phyloP scores from a whole-genome alignment of 2,888 invertebrate species.

The Heliconius erato region DNA sequence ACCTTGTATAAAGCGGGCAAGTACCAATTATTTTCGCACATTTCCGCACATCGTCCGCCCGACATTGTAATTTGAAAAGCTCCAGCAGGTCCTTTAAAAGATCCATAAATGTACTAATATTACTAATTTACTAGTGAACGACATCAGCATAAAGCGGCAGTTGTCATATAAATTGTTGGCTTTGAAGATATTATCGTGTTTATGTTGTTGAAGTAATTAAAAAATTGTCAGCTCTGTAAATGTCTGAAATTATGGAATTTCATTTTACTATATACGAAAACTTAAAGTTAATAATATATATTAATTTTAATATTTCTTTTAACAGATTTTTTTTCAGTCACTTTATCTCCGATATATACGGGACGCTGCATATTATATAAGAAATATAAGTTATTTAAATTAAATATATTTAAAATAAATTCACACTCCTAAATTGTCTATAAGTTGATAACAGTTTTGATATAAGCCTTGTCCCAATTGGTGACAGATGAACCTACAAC shows the following conservation, averaged over 20 bases:
- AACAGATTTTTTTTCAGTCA: too few species aligned
- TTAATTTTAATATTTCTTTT: too few species aligned
- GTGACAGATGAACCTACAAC: not conserved
- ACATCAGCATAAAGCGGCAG: slow-evolving; percentile 5
- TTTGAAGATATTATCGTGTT: slow-evolving; percentile 23
- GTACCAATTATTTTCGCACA: slow-evolving; percentile 6
- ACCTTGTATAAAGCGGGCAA: not conserved
- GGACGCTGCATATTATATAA: too few species aligned
- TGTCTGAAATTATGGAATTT: not conserved
- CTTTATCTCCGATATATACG: too few species aligned
- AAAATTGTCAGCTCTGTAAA: not conserved
- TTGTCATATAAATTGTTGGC: slow-evolving; percentile 37
- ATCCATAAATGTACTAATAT: slow-evolving; percentile 1
- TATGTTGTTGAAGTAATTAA: not conserved
- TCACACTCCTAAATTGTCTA: too few species aligned
- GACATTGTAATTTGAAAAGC: slow-evolving; percentile 19
- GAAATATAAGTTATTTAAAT: too few species aligned
- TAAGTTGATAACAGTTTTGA: not conserved
- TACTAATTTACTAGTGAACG: slow-evolving; percentile 21
- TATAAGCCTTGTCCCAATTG: not conserved
- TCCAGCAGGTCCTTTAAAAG: slow-evolving; percentile 2
- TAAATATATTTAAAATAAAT: too few species aligned
- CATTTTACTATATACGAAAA: too few species aligned
- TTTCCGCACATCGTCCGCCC: slow-evolving; percentile 4
- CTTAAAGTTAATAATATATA: too few species aligned